Evolutionary conservation across 2,797 vertebrate genomes (phyloP).

Genomic region (Esox lucius): DNA sequence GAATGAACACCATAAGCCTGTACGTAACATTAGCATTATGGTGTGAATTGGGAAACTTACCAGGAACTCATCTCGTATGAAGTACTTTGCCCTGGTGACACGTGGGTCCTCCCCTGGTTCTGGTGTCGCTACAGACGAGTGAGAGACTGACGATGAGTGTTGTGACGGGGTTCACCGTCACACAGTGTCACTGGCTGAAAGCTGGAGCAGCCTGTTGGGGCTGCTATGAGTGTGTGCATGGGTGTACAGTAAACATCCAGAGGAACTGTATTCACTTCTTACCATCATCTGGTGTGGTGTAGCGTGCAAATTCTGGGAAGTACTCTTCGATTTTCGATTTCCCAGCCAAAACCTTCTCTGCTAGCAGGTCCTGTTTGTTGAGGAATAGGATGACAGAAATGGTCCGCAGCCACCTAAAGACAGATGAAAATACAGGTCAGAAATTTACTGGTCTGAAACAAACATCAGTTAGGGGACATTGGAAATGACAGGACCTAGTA

Average conservation of each 20-base stretch:
- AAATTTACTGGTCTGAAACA: not conserved
- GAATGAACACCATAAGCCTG: not conserved
- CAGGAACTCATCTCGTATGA: conserved; percentile 98
- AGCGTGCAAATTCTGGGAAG: conserved; percentile 98
- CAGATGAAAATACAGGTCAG: conserved; percentile 3
- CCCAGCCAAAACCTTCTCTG: conserved; percentile 96
- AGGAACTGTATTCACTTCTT: conserved; percentile 34
- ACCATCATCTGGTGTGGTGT: conserved; percentile 98
- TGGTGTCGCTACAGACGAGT: conserved; percentile 80
- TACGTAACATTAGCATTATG: not conserved
- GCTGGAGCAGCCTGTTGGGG: not conserved
- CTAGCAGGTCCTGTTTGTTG: conserved; percentile 98
- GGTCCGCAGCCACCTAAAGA: conserved; percentile 95
- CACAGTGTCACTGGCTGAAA: conserved; percentile 4
- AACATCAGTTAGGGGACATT: not conserved
- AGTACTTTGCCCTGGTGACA: conserved; percentile 98
- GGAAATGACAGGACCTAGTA: too few species aligned
- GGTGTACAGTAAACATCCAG: not conserved
- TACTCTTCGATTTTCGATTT: conserved; percentile 99
- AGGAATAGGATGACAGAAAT: conserved; percentile 99
- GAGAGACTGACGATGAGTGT: conserved; percentile 8
- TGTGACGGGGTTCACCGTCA: not conserved
- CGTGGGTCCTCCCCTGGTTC: conserved; percentile 93
- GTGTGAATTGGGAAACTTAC: conserved; percentile 73
- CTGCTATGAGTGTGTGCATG: too few species aligned